Evolutionary conservation across 2,113 vertebrate species (phyloP).

Genomic region (Arvicanthis niloticus): DNA sequence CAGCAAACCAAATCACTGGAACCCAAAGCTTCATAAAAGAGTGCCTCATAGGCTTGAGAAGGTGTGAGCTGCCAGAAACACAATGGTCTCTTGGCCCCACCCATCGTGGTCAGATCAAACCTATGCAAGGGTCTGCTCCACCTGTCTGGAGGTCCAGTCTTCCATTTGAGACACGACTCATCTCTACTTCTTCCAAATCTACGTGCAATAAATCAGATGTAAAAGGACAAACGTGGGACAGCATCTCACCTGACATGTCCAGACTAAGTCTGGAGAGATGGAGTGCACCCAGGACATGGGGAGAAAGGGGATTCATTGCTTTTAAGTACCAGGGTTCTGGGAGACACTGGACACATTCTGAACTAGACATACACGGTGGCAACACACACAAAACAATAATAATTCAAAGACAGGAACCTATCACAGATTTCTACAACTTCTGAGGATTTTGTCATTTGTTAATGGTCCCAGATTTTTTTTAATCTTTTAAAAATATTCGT

Average conservation of each 20-base stretch:
- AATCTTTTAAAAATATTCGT: neutral
- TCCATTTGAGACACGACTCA: neutral
- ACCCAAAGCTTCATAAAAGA: neutral
- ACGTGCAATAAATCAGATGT: neutral
- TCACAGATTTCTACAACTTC: neutral
- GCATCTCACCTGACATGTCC: neutral
- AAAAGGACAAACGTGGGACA: neutral
- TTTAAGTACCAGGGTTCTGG: neutral
- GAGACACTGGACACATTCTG: neutral
- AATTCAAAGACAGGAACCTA: neutral
- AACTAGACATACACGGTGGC: neutral
- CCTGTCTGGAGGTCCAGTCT: neutral
- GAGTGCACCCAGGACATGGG: neutral
- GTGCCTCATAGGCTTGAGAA: neutral
- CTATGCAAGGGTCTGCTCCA: neutral
- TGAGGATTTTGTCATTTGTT: neutral
- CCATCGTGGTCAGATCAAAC: too few relatives aligned
- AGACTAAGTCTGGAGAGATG: neutral
- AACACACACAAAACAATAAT: too few relatives aligned
- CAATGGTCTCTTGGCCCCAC: neutral
- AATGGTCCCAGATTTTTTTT: neutral
- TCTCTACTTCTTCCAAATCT: neutral
- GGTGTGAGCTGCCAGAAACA: neutral
- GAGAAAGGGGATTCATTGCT: too few relatives aligned
- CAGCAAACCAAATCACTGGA: neutral